Evolutionary conservation across 2,797 vertebrate species (phyloP).

Genomic region (Menidia menidia): DNA sequence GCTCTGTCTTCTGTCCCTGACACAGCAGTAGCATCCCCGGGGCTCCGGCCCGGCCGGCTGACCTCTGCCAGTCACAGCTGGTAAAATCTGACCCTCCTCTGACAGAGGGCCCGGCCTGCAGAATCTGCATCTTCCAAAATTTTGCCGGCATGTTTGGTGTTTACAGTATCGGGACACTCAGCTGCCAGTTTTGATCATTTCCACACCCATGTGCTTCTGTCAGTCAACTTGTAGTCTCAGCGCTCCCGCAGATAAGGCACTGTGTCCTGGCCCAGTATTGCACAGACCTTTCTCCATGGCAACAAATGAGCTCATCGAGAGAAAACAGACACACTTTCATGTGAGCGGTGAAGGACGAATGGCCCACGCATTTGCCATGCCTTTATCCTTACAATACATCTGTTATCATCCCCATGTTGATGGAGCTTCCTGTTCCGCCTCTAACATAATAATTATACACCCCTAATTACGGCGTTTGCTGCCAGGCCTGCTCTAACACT

Average conservation of each 20-base stretch:
- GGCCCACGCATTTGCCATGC: conserved; percentile 49
- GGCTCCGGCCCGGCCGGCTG: conserved; percentile 23
- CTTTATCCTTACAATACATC: conserved; percentile 55
- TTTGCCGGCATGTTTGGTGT: conserved; percentile 2
- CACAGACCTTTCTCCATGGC: conserved; percentile 49
- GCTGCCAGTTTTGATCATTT: conserved; percentile 49
- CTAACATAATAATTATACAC: conserved; percentile 68
- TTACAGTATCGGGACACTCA: conserved; percentile 14
- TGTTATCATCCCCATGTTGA: conserved; percentile 58
- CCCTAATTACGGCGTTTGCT: conserved; percentile 63
- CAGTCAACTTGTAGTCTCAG: conserved; percentile 44
- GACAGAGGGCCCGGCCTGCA: conserved; percentile 1
- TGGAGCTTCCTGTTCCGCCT: conserved; percentile 67
- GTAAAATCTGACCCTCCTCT: conserved; percentile 60
- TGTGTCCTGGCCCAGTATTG: conserved; percentile 9
- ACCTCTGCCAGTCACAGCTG: conserved; percentile 59
- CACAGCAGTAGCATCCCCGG: conserved; percentile 26
- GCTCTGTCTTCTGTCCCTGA: conserved; percentile 17
- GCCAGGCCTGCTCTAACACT: conserved; percentile 61
- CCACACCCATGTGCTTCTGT: conserved; percentile 55
- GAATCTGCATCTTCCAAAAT: conserved; percentile 15
- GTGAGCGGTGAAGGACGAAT: conserved; percentile 25
- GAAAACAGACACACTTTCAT: conserved; percentile 31
- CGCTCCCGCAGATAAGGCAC: conserved; percentile 2
- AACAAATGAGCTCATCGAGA: conserved; percentile 49